Evolutionary conservation across 1,140 invertebrate species (phyloP).

Genomic region (Drosophila aff.): DNA sequence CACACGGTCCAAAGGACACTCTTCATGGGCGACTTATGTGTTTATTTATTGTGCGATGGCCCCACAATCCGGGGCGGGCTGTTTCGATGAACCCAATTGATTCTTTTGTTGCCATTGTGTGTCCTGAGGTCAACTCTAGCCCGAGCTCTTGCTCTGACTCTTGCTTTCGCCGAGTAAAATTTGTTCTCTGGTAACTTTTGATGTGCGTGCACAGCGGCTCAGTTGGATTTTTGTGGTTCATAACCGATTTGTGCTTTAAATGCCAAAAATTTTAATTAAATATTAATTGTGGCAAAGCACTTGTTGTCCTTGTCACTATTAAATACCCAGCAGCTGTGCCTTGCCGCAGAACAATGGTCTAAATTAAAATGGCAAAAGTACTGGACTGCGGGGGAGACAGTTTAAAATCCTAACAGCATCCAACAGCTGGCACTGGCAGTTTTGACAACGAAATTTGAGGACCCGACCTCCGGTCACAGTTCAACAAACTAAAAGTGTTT

Average conservation of each 20-base stretch:
- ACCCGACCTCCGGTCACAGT: constrained; percentile 62
- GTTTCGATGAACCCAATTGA: constrained; percentile 64
- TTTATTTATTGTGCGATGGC: constrained; percentile 40
- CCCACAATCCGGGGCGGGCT: constrained; percentile 8
- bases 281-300: constrained; percentile 9
- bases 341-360: constrained; percentile 24
- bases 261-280: constrained; percentile 43
- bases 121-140: constrained; percentile 48
- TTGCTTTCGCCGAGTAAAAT: constrained; percentile 19
- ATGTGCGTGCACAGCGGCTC: constrained; percentile 15
- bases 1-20: constrained; percentile 24
- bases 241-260: constrained; percentile 38
- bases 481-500: constrained; percentile 82
- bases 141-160: neutral
- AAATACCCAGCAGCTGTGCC: constrained; percentile 23
- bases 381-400: constrained; percentile 3
- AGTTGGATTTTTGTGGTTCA: constrained; percentile 25
- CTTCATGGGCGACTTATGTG: constrained; percentile 28
- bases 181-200: constrained; percentile 9
- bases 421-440: constrained; percentile 60
- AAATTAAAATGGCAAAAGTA: constrained; percentile 44
- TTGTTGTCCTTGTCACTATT: constrained; percentile 15
- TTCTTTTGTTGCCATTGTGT: constrained; percentile 48
- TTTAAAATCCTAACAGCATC: constrained; percentile 38
- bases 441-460: constrained; percentile 72